Percentiles rank a stretch among this genome's conserved stretches.
phyloP scores from a whole-genome alignment of 2,888 invertebrate genomes.

The Eubasilissa splendida region DNA sequence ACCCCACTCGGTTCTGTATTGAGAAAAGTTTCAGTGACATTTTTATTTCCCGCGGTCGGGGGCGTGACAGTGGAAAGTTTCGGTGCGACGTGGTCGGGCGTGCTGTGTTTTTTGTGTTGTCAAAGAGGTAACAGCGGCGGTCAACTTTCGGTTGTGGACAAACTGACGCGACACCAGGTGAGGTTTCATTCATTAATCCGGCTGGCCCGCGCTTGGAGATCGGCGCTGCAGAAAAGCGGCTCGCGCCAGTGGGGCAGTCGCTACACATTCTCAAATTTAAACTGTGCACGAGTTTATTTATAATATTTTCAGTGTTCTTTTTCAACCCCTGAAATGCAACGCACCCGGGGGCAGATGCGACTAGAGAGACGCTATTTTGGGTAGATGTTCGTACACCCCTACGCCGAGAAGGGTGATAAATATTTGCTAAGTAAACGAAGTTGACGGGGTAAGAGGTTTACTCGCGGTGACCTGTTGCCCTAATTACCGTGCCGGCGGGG shows the following conservation, averaged over 20 bases:
- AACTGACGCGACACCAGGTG: slow-evolving; percentile 29
- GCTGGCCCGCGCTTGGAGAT: neutral
- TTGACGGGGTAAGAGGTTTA: too few relatives aligned
- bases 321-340: too few relatives aligned
- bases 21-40: slow-evolving; percentile 10
- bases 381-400: too few relatives aligned
- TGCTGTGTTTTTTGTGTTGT: slow-evolving; percentile 13
- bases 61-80: slow-evolving; percentile 38
- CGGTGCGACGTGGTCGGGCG: neutral
- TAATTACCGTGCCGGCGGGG: neutral
- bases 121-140: neutral
- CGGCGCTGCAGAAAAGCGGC: too few relatives aligned
- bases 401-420: too few relatives aligned
- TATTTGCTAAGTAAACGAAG: too few relatives aligned
- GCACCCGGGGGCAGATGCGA: too few relatives aligned
- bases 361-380: too few relatives aligned
- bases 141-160: slow-evolving; percentile 2
- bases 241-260: too few relatives aligned
- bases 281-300: too few relatives aligned
- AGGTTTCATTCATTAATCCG: slow-evolving; percentile 25
- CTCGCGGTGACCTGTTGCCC: neutral
- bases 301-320: too few relatives aligned
- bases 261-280: too few relatives aligned
- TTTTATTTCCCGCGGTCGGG: slow-evolving; percentile 10
- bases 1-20: neutral